Conservation (phyloP, 2,113 vertebrate species). For the Takifugu bimaculatus region DNA sequence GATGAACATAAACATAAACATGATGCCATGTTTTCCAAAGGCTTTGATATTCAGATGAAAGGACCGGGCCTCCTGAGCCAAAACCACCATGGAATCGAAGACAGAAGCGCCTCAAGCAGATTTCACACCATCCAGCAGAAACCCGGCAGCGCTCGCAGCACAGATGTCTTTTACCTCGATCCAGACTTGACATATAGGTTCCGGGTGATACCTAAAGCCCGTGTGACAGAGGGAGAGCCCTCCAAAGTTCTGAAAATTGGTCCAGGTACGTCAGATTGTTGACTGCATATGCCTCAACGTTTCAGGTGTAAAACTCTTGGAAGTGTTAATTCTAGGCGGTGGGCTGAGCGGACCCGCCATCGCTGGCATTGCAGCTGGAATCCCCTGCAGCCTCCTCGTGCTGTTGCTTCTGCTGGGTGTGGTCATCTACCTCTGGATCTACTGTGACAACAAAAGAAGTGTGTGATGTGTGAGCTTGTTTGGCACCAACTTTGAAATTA, state of each 20-base stretch:
- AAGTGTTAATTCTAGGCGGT: conserved; percentile 14
- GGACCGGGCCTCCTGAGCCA: conserved; percentile 43
- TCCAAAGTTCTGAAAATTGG: conserved; percentile 35
- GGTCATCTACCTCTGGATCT: conserved; percentile 45
- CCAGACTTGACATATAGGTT: conserved; percentile 58
- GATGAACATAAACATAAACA: neutral
- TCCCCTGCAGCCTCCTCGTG: conserved; percentile 67
- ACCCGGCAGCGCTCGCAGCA: conserved; percentile 37
- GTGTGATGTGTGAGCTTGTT: neutral
- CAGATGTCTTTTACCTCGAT: conserved; percentile 53
- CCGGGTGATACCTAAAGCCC: conserved; percentile 63
- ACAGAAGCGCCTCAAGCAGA: neutral
- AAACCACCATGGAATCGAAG: neutral
- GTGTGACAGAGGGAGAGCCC: conserved; percentile 35
- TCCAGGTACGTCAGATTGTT: conserved; percentile 48
- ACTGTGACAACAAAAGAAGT: conserved; percentile 53
- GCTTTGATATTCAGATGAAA: conserved; percentile 69
- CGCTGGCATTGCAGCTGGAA: conserved; percentile 71
- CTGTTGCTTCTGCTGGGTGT: conserved; percentile 47
- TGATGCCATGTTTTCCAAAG: conserved; percentile 30
- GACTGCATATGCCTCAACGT: neutral
- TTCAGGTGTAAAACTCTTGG: neutral
- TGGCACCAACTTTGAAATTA: neutral
- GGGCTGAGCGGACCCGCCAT: conserved; percentile 65
- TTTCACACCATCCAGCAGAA: conserved; percentile 49